phyloP scores from a whole-genome alignment of 1,140 invertebrate genomes.

The Drosophila rhopaloa region DNA sequence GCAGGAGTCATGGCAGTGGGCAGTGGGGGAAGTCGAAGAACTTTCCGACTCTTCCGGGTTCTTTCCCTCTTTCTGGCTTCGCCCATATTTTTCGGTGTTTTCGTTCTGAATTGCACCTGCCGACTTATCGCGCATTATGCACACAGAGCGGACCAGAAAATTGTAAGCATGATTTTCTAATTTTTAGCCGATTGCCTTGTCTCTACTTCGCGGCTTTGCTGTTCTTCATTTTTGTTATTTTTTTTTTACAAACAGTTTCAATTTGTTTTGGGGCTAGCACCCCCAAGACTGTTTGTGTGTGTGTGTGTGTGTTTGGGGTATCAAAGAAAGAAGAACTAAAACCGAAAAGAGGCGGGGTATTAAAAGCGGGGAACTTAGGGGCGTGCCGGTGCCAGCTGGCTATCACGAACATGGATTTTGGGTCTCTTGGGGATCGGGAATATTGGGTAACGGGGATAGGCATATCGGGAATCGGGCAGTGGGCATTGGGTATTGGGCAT shows the following conservation, averaged over 20 bases:
- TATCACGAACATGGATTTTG: conserved; percentile 68
- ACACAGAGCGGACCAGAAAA: conserved; percentile 51
- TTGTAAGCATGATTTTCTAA: conserved; percentile 72
- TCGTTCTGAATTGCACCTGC: conserved; percentile 72
- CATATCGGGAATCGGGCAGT: conserved; percentile 13
- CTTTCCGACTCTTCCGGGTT: conserved; percentile 74
- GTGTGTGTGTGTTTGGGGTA: conserved; percentile 58
- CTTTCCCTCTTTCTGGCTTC: conserved; percentile 23
- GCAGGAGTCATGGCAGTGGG: conserved; percentile 1
- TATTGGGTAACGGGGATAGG: conserved; percentile 18
- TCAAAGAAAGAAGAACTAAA: conserved; percentile 57
- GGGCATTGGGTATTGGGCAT: conserved; percentile 40
- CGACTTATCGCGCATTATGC: conserved; percentile 70
- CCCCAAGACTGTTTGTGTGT: background rate
- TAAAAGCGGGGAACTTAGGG: background rate
- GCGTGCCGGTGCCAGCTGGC: conserved; percentile 55
- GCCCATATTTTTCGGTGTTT: conserved; percentile 40
- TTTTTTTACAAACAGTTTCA: conserved; percentile 41
- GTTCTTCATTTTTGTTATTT: background rate
- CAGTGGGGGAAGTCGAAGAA: conserved; percentile 22
- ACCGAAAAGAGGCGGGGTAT: conserved; percentile 3
- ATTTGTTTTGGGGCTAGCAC: conserved; percentile 38
- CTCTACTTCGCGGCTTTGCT: conserved; percentile 12
- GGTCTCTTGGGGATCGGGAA: conserved; percentile 48
- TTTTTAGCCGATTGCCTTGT: conserved; percentile 55